Evolutionary conservation across 2,113 vertebrate genomes (phyloP).

Genomic region (Datnioides undecimradiatus): DNA sequence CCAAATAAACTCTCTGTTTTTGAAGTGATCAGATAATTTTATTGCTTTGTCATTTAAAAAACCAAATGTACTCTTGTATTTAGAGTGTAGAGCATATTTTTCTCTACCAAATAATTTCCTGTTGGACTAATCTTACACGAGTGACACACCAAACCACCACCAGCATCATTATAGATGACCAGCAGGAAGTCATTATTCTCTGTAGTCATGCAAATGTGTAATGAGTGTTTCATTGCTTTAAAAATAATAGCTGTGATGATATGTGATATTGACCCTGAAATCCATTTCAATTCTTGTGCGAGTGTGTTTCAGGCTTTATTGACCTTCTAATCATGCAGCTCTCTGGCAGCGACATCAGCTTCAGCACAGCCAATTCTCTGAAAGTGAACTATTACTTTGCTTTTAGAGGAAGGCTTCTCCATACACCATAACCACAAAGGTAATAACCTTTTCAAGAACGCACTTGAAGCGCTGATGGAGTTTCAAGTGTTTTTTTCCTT

Average conservation of each 20-base stretch:
- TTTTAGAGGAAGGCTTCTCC: conserved; percentile 37
- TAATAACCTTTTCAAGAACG: conserved; percentile 58
- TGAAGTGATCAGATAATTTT: background rate
- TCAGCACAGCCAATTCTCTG: conserved; percentile 30
- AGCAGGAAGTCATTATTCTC: conserved; percentile 50
- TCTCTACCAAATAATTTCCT: conserved; percentile 6
- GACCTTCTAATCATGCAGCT: conserved; percentile 60
- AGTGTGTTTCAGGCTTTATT: conserved; percentile 63
- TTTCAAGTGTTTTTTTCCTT: conserved; percentile 28
- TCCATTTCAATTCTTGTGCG: conserved; percentile 67
- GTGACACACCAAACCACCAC: background rate
- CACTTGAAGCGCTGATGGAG: conserved; percentile 29
- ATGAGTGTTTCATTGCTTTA: conserved; percentile 51
- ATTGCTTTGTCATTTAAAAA: background rate
- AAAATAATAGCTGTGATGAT: conserved; percentile 62
- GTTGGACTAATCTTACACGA: background rate
- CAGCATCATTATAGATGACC: conserved; percentile 11
- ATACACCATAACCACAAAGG: conserved; percentile 47
- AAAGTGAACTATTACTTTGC: conserved; percentile 44
- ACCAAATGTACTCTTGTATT: background rate
- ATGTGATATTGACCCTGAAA: conserved; percentile 76
- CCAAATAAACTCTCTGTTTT: background rate
- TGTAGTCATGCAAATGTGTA: conserved; percentile 56
- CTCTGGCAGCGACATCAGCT: conserved; percentile 44
- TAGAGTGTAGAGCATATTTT: background rate